Conservation (phyloP, 2,113 vertebrate species). For the cattle (Bos taurus) region ARS-UCD2.0 NC_037352.1:39408501-39409000, state of each 20-base stretch:
- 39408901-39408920: neutral
- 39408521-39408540: accelerated
- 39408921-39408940: neutral
- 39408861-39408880: accelerated
- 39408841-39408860: accelerated
- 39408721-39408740: neutral
- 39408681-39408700: accelerated
- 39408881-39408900: accelerated
- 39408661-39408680: accelerated
- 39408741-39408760: neutral
- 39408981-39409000: neutral
- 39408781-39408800: accelerated
- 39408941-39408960: neutral
- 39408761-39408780: accelerated
- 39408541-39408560: accelerated
- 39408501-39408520: accelerated
- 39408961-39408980: neutral
- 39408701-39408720: accelerated
- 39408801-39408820: neutral
- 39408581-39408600: accelerated
- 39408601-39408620: accelerated
- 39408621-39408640: accelerated
- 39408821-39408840: neutral
- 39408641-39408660: accelerated
- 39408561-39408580: accelerated